These are phyloP conservation scores for Schrankia costaestrigalis DNA, from an alignment of 2,888 invertebrate genomes.

Conservation along the genomic window DNA sequence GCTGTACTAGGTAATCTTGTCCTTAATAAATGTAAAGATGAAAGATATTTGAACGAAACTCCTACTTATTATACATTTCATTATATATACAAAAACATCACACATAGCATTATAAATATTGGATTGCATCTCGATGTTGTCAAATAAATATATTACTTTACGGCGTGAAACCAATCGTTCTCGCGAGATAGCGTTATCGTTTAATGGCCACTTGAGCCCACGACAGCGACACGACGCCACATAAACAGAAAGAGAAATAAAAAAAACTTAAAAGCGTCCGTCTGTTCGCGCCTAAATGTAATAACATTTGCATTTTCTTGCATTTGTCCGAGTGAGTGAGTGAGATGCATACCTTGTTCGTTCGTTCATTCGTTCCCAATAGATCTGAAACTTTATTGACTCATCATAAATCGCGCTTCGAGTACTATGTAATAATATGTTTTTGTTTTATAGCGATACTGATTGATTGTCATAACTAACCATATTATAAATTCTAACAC, in stretches of 20 bases:
- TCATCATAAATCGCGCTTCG: constrained; percentile 33
- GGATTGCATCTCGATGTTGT: constrained; percentile 20
- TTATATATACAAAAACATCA: constrained; percentile 25
- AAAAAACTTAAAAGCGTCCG: constrained; percentile 48
- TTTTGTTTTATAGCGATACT: constrained; percentile 29
- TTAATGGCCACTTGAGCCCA: constrained; percentile 63
- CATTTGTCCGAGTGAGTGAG: constrained; percentile 10
- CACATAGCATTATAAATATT: constrained; percentile 18
- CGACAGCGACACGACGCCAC: constrained; percentile 45
- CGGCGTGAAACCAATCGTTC: constrained; percentile 65
- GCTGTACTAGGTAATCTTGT: too few relatives aligned
- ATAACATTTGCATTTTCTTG: constrained; percentile 64
- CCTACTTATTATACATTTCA: constrained; percentile 8
- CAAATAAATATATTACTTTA: constrained; percentile 46
- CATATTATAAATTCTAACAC: too few relatives aligned
- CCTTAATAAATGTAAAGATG: too few relatives aligned
- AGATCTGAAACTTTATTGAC: constrained; percentile 32
- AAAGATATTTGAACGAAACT: too few relatives aligned
- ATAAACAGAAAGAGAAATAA: constrained; percentile 47
- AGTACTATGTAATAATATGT: constrained; percentile 35
- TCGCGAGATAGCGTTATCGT: constrained; percentile 62
- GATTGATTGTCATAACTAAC: constrained; percentile 35
- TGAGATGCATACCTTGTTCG: too few relatives aligned
- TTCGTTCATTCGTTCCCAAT: constrained; percentile 10
- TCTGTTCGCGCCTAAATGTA: constrained; percentile 56